phyloP scores from a whole-genome alignment of 2,113 vertebrate species.

The Sporophila hypoxantha region DNA sequence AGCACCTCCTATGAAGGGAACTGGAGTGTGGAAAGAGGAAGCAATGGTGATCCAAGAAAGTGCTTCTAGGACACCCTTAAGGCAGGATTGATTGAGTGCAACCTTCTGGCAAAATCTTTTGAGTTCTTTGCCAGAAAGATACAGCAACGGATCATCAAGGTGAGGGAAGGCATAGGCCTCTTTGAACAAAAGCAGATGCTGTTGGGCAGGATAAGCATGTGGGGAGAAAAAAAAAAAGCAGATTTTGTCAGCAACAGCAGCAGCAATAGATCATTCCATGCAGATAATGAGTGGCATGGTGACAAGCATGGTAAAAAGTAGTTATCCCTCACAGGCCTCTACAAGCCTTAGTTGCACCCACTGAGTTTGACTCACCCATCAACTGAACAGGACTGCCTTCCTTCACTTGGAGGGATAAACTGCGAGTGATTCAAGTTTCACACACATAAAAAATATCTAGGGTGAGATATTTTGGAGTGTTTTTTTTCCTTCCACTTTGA shows the following conservation, averaged over 20 bases:
- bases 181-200: slow-evolving; percentile 52
- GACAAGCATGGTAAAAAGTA: slow-evolving; percentile 9
- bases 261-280: slow-evolving; percentile 19
- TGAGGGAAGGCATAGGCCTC: slow-evolving; percentile 28
- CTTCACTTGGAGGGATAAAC: background rate
- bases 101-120: slow-evolving; percentile 56
- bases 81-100: slow-evolving; percentile 60
- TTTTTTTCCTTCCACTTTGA: background rate
- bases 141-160: slow-evolving; percentile 47
- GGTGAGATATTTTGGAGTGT: fast-evolving
- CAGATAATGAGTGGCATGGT: slow-evolving; percentile 14
- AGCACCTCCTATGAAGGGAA: slow-evolving; percentile 34
- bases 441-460: background rate
- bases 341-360: background rate
- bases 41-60: slow-evolving; percentile 44
- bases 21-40: slow-evolving; percentile 51
- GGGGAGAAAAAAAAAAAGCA: background rate
- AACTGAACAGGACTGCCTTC: background rate
- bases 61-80: slow-evolving; percentile 44
- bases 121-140: slow-evolving; percentile 48
- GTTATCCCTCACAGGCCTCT: background rate
- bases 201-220: slow-evolving; percentile 2
- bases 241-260: slow-evolving; percentile 14
- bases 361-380: background rate
- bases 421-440: background rate